Evolutionary conservation across 2,113 vertebrate genomes (phyloP).

Genomic region (Marcusenius ussheri): DNA sequence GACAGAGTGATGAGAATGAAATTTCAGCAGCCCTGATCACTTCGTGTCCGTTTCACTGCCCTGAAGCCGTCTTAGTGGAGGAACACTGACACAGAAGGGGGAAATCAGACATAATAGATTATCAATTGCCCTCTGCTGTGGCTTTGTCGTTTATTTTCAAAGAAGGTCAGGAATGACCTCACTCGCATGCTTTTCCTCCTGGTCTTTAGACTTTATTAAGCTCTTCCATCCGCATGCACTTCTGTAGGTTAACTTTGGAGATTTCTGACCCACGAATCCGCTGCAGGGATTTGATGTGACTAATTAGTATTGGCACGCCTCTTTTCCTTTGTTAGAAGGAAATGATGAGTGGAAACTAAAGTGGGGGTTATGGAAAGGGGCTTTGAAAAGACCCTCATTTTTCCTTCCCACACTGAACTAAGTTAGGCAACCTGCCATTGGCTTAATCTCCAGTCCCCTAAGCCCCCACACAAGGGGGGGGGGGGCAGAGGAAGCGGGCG

Average conservation of each 20-base stretch:
- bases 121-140: constrained; percentile 44
- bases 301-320: constrained; percentile 46
- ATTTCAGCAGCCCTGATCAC: constrained; percentile 27
- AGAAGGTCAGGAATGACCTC: constrained; percentile 49
- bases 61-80: constrained; percentile 30
- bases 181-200: constrained; percentile 36
- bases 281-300: constrained; percentile 17
- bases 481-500: neutral
- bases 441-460: neutral
- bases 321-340: constrained; percentile 28
- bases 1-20: constrained; percentile 37
- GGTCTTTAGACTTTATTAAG: constrained; percentile 38
- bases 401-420: constrained; percentile 9
- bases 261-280: constrained; percentile 17
- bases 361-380: constrained; percentile 16
- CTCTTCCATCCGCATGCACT: constrained; percentile 29
- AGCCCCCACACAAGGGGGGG: neutral
- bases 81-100: constrained; percentile 29
- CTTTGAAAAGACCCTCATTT: constrained; percentile 20
- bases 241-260: constrained; percentile 29
- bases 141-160: constrained; percentile 48
- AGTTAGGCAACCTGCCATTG: constrained; percentile 14
- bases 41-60: constrained; percentile 38
- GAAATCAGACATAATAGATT: constrained; percentile 43
- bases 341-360: constrained; percentile 25